A percentile compares a stretch with the other conserved stretches of the same genome.
Conservation (phyloP, 2,797 vertebrate species). For the Enteromius paludinosus region DNA sequence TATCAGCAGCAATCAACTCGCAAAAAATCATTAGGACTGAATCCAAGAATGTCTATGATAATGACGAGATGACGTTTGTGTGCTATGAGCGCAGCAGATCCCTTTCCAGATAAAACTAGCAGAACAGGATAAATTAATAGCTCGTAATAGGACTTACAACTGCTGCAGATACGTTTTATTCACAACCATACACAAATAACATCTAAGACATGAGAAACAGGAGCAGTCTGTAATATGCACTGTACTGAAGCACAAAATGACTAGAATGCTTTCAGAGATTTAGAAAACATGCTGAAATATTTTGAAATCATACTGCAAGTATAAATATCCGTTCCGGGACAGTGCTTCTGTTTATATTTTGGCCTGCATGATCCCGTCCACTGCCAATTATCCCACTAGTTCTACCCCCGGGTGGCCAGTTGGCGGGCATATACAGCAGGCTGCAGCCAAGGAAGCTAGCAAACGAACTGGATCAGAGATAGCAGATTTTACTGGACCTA, state of each 20-base stretch:
- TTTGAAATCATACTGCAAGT: no score
- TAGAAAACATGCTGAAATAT: no score
- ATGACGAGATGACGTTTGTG: neutral
- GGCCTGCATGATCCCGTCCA: neutral
- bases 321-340: neutral
- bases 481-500: neutral
- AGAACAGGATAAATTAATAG: neutral
- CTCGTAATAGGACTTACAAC: neutral
- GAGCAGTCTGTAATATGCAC: neutral
- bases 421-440: neutral
- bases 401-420: neutral
- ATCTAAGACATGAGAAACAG: no score
- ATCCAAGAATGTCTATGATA: neutral
- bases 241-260: neutral
- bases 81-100: neutral
- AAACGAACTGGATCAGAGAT: slow-evolving; percentile 9
- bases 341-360: neutral
- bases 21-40: neutral
- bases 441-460: neutral
- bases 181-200: neutral
- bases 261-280: neutral
- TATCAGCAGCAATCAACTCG: neutral
- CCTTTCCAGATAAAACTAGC: neutral
- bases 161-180: neutral
- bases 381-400: slow-evolving; percentile 1